phyloP scores from a whole-genome alignment of 2,888 invertebrate genomes.

The Caenorhabditis becei region DNA sequence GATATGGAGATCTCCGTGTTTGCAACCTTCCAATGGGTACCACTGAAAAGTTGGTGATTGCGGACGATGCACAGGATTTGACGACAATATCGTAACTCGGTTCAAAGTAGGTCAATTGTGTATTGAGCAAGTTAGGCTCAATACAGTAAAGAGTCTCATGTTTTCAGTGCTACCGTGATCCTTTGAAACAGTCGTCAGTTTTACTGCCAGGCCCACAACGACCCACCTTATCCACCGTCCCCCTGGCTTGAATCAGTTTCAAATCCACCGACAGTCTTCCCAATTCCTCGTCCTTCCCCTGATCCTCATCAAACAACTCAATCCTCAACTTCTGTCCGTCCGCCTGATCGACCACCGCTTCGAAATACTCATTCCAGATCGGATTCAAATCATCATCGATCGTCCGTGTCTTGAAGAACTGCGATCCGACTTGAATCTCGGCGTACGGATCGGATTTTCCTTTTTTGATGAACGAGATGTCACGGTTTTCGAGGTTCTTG shows the following conservation, averaged over 20 bases:
- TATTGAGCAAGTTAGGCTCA: too few relatives aligned
- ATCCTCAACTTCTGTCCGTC: slow-evolving; percentile 83
- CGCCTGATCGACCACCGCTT: slow-evolving; percentile 83
- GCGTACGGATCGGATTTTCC: slow-evolving; percentile 99
- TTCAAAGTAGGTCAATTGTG: too few relatives aligned
- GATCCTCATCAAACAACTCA: slow-evolving; percentile 93
- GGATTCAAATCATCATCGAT: slow-evolving; percentile 96
- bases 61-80: neutral
- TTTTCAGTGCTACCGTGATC: too few relatives aligned
- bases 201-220: too few relatives aligned
- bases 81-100: neutral
- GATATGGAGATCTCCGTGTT: slow-evolving; percentile 94
- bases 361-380: slow-evolving; percentile 97
- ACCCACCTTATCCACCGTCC: slow-evolving; percentile 85
- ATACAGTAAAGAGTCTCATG: too few relatives aligned
- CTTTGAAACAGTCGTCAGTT: too few relatives aligned
- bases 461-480: slow-evolving; percentile 92
- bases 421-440: slow-evolving; percentile 88
- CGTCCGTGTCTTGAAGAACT: slow-evolving; percentile 93
- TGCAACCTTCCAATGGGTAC: slow-evolving; percentile 94
- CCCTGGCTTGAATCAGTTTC: slow-evolving; percentile 86
- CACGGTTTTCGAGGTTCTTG: slow-evolving; percentile 95
- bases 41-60: slow-evolving; percentile 86
- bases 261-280: slow-evolving; percentile 88
- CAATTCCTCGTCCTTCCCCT: slow-evolving; percentile 92